Conservation (phyloP, 2,797 vertebrate species). For the Clarias laeviceps region DNA sequence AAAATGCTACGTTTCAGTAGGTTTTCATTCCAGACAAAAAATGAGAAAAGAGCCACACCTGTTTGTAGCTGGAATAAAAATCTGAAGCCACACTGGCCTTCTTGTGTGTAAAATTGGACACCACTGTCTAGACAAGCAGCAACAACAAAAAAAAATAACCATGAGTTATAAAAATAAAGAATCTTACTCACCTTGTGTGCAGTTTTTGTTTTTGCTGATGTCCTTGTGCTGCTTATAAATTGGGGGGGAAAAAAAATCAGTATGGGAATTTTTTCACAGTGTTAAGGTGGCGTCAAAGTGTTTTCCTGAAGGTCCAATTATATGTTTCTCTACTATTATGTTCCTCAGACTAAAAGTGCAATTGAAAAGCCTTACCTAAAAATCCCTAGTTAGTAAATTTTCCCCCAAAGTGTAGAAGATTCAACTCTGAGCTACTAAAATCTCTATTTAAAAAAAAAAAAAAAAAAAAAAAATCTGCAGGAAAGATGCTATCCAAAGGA, state of each 20-base stretch:
- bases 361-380: neutral
- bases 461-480: no score
- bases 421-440: neutral
- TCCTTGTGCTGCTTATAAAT: neutral
- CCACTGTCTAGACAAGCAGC: neutral
- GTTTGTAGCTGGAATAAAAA: conserved; percentile 1
- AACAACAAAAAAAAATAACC: neutral
- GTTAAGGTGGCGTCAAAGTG: neutral
- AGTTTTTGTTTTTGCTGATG: neutral
- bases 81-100: neutral
- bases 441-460: no score
- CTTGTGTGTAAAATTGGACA: neutral
- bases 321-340: conserved; percentile 9
- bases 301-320: conserved; percentile 27
- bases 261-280: neutral
- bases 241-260: neutral
- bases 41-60: neutral
- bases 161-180: neutral
- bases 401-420: neutral
- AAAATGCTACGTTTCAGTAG: no score
- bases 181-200: neutral
- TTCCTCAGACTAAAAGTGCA: neutral
- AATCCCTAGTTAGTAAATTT: neutral
- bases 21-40: neutral
- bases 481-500: neutral